Conservation (phyloP, 2,113 vertebrate species). For the Indicator maculatus region DNA sequence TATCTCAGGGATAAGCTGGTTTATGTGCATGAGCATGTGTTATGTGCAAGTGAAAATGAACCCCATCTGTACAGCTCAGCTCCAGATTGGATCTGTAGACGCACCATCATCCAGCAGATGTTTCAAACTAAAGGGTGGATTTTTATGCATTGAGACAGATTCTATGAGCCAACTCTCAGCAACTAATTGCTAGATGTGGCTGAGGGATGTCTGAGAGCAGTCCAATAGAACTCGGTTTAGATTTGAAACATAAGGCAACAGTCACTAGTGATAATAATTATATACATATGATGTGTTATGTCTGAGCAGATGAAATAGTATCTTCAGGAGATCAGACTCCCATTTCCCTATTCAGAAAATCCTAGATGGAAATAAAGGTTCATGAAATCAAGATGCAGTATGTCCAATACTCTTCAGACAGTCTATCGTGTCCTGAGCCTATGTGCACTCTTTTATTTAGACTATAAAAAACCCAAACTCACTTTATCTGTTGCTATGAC, state of each 20-base stretch:
- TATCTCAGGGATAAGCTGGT: background rate
- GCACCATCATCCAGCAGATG: background rate
- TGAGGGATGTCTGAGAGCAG: background rate
- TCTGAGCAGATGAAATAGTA: background rate
- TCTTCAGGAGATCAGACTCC: background rate
- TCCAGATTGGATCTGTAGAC: background rate
- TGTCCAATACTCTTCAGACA: background rate
- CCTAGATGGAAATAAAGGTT: background rate
- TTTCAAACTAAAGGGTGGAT: background rate
- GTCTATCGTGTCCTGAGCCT: background rate
- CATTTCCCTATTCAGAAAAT: background rate
- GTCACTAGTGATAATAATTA: background rate
- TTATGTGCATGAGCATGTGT: no score
- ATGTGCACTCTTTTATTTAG: background rate
- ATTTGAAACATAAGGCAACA: background rate
- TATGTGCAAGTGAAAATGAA: background rate
- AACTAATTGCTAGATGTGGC: background rate
- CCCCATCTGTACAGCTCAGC: background rate
- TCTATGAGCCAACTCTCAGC: background rate
- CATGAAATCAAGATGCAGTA: background rate
- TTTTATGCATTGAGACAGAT: background rate
- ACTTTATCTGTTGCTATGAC: constrained; percentile 16
- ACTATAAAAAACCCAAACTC: background rate
- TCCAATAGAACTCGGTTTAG: background rate
- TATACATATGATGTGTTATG: background rate